Conservation (phyloP, 2,113 vertebrate genomes). For the Hydropotes inermis region DNA sequence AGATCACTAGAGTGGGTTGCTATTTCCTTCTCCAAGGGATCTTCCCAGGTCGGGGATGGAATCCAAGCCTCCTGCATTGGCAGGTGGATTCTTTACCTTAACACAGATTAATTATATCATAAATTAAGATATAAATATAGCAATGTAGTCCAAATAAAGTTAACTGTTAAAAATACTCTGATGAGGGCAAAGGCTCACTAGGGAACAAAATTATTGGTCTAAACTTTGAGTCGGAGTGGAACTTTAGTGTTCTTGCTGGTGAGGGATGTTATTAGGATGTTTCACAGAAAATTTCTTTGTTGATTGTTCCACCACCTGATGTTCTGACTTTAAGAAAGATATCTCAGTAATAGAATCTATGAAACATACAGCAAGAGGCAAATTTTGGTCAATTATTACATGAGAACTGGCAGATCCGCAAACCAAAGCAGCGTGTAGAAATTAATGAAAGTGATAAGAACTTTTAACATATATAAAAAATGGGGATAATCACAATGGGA, state of each 20-base stretch:
- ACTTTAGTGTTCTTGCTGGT: background rate
- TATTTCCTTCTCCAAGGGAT: background rate
- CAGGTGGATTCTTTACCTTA: background rate
- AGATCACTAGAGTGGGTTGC: background rate
- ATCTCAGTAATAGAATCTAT: background rate
- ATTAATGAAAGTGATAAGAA: background rate
- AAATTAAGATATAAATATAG: background rate
- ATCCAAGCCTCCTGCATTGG: background rate
- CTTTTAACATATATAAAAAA: background rate
- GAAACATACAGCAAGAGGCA: background rate
- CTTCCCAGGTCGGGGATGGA: background rate
- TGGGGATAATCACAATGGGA: background rate
- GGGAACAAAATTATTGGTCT: background rate
- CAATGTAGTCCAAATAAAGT: background rate
- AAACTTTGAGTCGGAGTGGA: background rate
- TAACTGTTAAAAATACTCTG: background rate
- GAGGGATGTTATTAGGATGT: background rate
- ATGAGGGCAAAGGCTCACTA: background rate
- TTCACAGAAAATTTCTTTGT: background rate
- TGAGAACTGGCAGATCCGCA: background rate
- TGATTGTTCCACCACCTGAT: background rate
- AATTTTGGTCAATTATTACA: background rate
- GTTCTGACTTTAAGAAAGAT: background rate
- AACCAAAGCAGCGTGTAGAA: background rate
- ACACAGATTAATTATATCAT: background rate